Evolutionary conservation across 1,140 invertebrate species (phyloP).

Genomic region (Agraylea sexmaculata): DNA sequence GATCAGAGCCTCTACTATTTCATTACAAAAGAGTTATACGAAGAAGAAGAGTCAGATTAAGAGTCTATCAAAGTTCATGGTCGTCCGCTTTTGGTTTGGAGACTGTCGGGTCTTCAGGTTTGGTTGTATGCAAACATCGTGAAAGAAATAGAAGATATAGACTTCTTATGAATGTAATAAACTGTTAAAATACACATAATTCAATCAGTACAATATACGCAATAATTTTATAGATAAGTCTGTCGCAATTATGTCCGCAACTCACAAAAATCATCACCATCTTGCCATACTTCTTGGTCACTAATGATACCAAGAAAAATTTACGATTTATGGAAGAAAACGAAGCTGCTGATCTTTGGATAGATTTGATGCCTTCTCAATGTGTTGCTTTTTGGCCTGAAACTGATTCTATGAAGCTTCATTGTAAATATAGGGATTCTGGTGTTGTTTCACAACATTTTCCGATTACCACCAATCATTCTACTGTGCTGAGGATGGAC

Average conservation of each 20-base stretch:
- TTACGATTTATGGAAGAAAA: conserved; percentile 78
- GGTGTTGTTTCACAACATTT: conserved; percentile 67
- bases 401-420: conserved; percentile 69
- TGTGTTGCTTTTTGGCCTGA: conserved; percentile 69
- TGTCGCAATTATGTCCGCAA: conserved; percentile 53
- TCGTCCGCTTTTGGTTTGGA: conserved; percentile 59
- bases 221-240: conserved; percentile 37
- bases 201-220: background rate
- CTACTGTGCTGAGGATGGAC: conserved; percentile 69
- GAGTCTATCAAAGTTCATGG: conserved; percentile 61
- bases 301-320: conserved; percentile 58
- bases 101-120: conserved; percentile 57
- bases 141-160: conserved; percentile 52
- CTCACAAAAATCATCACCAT: conserved; percentile 78
- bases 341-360: conserved; percentile 71
- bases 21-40: conserved; percentile 52
- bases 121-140: conserved; percentile 59
- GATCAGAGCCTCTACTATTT: conserved; percentile 55
- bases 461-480: conserved; percentile 52
- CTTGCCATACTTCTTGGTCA: conserved; percentile 71
- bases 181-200: background rate
- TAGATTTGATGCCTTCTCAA: conserved; percentile 58
- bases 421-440: conserved; percentile 65
- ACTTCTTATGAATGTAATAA: conserved; percentile 26
- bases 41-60: conserved; percentile 47